Base-by-base conservation (phyloP, 2,888 invertebrate genomes). In the Drosophila pegasa region DNA sequence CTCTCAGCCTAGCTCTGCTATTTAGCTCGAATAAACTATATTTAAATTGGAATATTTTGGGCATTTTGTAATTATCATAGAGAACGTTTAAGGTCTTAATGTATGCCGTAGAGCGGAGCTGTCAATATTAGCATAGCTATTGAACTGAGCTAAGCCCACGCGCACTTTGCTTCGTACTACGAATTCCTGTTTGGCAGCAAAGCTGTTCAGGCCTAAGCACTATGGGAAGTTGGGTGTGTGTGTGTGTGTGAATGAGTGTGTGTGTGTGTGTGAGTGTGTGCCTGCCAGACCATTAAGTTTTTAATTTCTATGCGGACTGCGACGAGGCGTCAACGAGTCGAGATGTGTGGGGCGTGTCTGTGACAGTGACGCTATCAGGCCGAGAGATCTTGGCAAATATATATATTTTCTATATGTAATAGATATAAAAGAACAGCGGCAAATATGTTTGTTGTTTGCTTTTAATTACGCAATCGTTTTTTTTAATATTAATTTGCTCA, bases 401-500 rank as follows among this genome's bases (percentile, higher is more conserved):
- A 27, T 20, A 9, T 12, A 18, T 16, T 16, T 16, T 45, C 22
- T 56, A n/a, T 27, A 18, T 37, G 20, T 9, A 38, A 8, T 12
- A 37, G 6, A 35, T 27, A 29, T 14, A 52, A 38, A 20, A 33
- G 50, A 51, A 50, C 60, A 61, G 60, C 27, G 8, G 35, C 22
- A 58, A 64, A 75, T 57, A 63, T 43, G 50, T 43, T 45, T 51
- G 52, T 48, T 80, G 80, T 82, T 84, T 87, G 64, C 78, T 84
- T 84, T 82, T 80, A 82, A 82, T 82, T 82, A 82, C 84, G 87
- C 84, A 65, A 77, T 76, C 73, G 58, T 64, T 76, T 29, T 29
- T 43, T 16, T 5, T 69, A 65, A 78, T 81, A 63, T 78, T 71
- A 62, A 61, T 72, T 78, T 75, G 69, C 65, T 67, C 43, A 43